These are phyloP conservation scores for Sclerurus mexicanus DNA, from an alignment of 2,113 vertebrate species.

Conservation along the genomic window DNA sequence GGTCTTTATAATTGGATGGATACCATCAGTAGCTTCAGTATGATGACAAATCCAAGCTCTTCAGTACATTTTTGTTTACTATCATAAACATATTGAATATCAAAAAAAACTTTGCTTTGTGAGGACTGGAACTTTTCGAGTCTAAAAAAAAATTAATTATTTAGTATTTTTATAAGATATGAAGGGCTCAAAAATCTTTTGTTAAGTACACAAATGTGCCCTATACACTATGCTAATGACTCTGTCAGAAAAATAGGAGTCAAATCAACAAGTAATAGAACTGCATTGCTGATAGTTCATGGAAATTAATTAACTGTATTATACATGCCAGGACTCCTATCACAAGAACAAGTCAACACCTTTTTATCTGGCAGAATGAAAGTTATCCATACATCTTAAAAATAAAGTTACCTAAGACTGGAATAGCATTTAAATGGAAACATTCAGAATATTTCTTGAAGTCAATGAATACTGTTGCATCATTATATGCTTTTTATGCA, in stretches of 20 bases:
- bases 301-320: neutral
- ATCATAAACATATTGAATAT: neutral
- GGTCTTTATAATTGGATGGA: neutral
- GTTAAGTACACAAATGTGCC: neutral
- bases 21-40: neutral
- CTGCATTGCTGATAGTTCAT: neutral
- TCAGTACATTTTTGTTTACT: neutral
- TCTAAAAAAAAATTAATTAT: neutral
- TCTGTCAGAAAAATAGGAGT: neutral
- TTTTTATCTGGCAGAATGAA: neutral
- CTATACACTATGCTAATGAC: neutral
- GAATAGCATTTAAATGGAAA: neutral
- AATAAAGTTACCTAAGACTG: neutral
- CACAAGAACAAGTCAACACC: neutral
- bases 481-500: neutral
- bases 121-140: neutral
- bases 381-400: neutral
- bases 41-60: neutral
- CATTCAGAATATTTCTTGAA: neutral
- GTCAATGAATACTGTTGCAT: neutral
- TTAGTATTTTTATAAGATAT: neutral
- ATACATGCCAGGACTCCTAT: neutral
- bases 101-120: neutral
- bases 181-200: neutral
- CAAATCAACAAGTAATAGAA: neutral